Evolutionary conservation across 2,888 invertebrate species (phyloP).

Genomic region (Punctoribates punctum): DNA sequence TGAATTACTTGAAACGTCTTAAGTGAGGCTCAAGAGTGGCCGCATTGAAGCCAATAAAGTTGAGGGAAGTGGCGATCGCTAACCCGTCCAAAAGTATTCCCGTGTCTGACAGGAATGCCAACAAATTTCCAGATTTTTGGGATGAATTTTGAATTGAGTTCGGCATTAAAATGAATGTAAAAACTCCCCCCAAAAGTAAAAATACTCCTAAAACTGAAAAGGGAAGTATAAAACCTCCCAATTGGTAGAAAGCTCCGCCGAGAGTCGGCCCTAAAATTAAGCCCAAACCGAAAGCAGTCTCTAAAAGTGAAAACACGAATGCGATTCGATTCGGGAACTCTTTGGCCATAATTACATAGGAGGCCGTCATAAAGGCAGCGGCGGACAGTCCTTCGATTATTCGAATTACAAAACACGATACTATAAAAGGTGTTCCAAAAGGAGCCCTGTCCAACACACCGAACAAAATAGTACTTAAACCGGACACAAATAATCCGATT

Average conservation of each 20-base stretch:
- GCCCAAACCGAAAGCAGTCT: conserved; percentile 81
- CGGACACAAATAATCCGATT: conserved; percentile 32
- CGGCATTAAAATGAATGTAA: conserved; percentile 72
- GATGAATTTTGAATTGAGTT: not conserved
- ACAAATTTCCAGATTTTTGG: conserved; percentile 37
- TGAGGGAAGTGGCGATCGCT: conserved; percentile 46
- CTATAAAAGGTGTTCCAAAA: conserved; percentile 66
- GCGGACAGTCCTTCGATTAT: conserved; percentile 80
- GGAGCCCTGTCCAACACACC: conserved; percentile 51
- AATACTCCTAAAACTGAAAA: conserved; percentile 74
- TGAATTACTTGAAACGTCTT: conserved; percentile 55
- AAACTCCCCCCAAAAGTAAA: conserved; percentile 68
- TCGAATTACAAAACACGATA: conserved; percentile 71
- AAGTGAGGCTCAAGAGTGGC: conserved; percentile 85
- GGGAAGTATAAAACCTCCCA: conserved; percentile 69
- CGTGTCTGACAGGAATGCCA: conserved; percentile 40
- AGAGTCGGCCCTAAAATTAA: conserved; percentile 85
- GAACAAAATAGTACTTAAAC: conserved; percentile 27
- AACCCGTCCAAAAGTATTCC: conserved; percentile 45
- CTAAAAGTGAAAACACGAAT: conserved; percentile 61
- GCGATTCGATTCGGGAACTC: conserved; percentile 82
- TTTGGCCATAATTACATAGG: conserved; percentile 79
- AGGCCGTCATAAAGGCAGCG: conserved; percentile 78
- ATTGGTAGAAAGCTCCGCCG: conserved; percentile 73
- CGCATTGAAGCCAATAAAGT: conserved; percentile 72